Evolutionary conservation across 1,140 invertebrate species (phyloP), one percentile per base, ranked within the genome.

Genomic region (Onthophagus taurus): DNA sequence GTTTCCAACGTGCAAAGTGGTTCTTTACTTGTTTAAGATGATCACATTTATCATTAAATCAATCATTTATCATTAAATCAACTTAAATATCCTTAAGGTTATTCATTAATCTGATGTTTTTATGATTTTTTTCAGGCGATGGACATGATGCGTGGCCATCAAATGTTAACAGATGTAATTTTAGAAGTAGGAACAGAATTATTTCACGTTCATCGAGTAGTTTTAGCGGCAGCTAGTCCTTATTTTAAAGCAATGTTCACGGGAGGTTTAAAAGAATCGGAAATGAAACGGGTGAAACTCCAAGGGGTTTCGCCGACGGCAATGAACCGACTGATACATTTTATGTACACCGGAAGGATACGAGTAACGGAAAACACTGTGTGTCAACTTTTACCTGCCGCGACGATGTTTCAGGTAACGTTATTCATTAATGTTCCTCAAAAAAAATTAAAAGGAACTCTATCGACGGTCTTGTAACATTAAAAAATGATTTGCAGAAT

Each of bases 231-330:
- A 1, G 88, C 85, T 43, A 94, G 91, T 69, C 91, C 91, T 2
- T 97, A 95, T 64, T 96, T 96, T 60, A 90, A 92, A 35, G 90
- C 90, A 29, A 95, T 95, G 90, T 94, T 93, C 61, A 89, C 85
- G 2, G 83, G 84, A 39, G 85, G 85, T 1, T 72, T 92, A 47
- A 82, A 84, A 54, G 90, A 93, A 66, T 78, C 81, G 51, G 85
- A 88, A 56, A 90, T 89, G 85, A 80, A 79, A 0, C 74, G 80
- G 3, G 83, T 92, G 5, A 83, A 82, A 48, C 68, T 94, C 18
- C 87, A 92, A 59, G 88, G 88, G 31, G 85, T 94, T 29, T 88
- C 83, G 47, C 83, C 88, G 4, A 88, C 82, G 30, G 83, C 86
- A 4, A 85, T 94, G 78, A 77, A 77, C 38, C 76, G 78, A 53